These are phyloP conservation scores for Drosophila aldrichi DNA, from an alignment of 2,888 invertebrate species.

Conservation along the genomic window DNA sequence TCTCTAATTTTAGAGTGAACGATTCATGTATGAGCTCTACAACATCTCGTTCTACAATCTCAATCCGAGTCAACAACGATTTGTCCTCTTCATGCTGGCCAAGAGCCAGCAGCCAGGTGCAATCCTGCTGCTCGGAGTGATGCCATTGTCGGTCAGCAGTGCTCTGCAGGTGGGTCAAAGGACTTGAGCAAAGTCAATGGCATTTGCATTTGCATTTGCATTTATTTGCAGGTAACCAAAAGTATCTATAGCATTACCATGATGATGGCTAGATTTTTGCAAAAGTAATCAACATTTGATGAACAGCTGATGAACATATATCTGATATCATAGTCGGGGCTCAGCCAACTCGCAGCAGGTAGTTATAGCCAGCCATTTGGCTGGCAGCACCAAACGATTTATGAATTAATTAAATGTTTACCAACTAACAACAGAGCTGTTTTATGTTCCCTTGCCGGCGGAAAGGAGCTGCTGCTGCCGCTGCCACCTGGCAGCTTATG, in stretches of 20 bases:
- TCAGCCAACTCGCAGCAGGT: constrained; percentile 31
- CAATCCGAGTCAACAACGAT: constrained; percentile 42
- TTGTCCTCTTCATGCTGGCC: constrained; percentile 52
- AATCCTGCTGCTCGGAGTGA: constrained; percentile 48
- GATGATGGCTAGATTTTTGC: constrained; percentile 64
- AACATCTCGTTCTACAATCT: constrained; percentile 61
- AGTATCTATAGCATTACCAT: constrained; percentile 64
- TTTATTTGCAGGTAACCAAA: constrained; percentile 27
- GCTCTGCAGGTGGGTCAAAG: constrained; percentile 48
- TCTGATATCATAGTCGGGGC: background rate
- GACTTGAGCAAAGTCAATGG: background rate
- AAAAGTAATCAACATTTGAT: constrained; percentile 25
- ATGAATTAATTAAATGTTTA: constrained; percentile 81
- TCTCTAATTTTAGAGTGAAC: constrained; percentile 42
- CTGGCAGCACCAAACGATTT: constrained; percentile 53
- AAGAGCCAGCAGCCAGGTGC: constrained; percentile 40
- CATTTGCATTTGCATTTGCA: background rate
- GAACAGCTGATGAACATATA: background rate
- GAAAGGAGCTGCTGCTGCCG: constrained; percentile 18
- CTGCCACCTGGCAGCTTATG: constrained; percentile 18
- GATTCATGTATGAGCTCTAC: constrained; percentile 53
- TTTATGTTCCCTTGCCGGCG: constrained; percentile 45
- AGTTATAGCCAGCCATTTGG: constrained; percentile 35
- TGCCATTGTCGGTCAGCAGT: constrained; percentile 60
- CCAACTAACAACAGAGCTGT: constrained; percentile 65